These are phyloP conservation scores for Mythimna lalbum DNA, from an alignment of 2,888 invertebrate genomes.

Conservation along the genomic window DNA sequence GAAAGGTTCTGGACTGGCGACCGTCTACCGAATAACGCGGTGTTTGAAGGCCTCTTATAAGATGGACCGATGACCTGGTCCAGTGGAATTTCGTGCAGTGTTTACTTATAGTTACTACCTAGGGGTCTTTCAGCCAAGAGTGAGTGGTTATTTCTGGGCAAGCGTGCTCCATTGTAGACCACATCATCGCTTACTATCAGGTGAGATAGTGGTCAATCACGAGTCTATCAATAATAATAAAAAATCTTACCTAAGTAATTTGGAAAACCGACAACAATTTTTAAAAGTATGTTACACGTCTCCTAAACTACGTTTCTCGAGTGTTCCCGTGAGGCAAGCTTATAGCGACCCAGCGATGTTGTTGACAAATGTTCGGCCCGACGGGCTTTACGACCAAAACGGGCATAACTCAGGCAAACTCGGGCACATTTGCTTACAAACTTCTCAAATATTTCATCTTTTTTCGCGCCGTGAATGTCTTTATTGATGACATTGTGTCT, in stretches of 20 bases:
- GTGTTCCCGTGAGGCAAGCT: slow-evolving; percentile 56
- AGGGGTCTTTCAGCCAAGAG: no score
- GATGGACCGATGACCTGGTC: no score
- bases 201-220: not conserved
- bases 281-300: slow-evolving; percentile 6
- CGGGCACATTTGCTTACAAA: slow-evolving; percentile 61
- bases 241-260: not conserved
- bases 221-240: not conserved
- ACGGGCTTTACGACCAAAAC: slow-evolving; percentile 46
- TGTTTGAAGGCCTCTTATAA: no score
- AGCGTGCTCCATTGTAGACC: no score
- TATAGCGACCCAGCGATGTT: slow-evolving; percentile 57
- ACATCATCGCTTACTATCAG: no score
- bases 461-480: slow-evolving; percentile 40
- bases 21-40: no score
- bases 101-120: no score
- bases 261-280: not conserved
- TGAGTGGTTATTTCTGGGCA: no score
- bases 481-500: slow-evolving; percentile 53
- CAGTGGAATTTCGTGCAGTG: no score
- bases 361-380: slow-evolving; percentile 62
- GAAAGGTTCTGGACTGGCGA: no score
- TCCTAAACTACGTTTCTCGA: slow-evolving; percentile 47
- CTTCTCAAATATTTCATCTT: slow-evolving; percentile 60
- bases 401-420: slow-evolving; percentile 44